Percentiles rank a stretch among this genome's conserved stretches.
These are phyloP conservation scores for Epinephelus malabaricus DNA, from an alignment of 2,797 vertebrate species.

Conservation along the genomic window DNA sequence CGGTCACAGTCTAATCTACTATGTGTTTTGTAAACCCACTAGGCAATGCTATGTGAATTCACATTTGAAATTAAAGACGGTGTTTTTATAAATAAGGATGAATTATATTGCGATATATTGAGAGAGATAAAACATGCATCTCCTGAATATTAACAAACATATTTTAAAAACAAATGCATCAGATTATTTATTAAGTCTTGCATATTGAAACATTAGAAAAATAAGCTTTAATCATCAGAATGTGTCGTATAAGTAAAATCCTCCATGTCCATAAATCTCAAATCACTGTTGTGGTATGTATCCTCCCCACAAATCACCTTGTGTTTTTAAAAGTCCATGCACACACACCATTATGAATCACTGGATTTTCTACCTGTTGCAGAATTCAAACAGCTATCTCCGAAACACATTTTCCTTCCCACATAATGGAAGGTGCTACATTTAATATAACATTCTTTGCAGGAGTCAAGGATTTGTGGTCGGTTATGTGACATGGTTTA, in stretches of 20 bases:
- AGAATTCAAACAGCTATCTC: slow-evolving; percentile 22
- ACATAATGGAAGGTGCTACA: slow-evolving; percentile 26
- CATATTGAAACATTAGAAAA: background rate
- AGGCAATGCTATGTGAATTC: slow-evolving; percentile 17
- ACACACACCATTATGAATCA: background rate
- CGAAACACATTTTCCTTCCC: background rate
- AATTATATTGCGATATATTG: background rate
- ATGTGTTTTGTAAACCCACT: slow-evolving; percentile 41
- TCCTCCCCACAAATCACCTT: background rate
- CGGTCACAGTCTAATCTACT: slow-evolving; percentile 30
- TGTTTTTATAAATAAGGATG: background rate
- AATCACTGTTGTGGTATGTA: background rate
- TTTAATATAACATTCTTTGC: slow-evolving; percentile 48
- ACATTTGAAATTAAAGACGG: background rate
- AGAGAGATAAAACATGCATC: background rate
- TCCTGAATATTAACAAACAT: background rate
- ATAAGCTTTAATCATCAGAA: slow-evolving; percentile 3
- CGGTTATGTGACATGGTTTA: slow-evolving; percentile 46
- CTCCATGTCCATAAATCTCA: background rate
- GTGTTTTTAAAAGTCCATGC: slow-evolving; percentile 2
- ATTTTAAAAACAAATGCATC: background rate
- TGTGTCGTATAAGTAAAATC: background rate
- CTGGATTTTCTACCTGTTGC: background rate
- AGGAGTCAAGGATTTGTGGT: slow-evolving; percentile 43
- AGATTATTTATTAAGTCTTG: background rate